phyloP scores from a whole-genome alignment of 2,888 invertebrate species.

The Mesochorus sp. region DNA sequence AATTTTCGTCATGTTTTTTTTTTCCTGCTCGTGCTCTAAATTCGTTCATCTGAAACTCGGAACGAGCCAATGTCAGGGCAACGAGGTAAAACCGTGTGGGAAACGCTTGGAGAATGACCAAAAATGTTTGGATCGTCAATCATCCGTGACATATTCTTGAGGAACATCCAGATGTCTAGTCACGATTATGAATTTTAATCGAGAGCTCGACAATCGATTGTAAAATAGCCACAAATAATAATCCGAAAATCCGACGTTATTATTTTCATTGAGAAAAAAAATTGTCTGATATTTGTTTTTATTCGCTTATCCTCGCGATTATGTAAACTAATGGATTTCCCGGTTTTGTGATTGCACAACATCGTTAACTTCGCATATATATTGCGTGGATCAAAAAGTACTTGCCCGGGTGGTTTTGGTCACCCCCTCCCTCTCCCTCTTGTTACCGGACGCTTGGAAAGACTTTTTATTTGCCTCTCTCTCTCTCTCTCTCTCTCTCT shows the following conservation, averaged over 20 bases:
- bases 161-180: slow-evolving; percentile 16
- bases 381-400: neutral
- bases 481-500: neutral
- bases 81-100: neutral
- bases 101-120: slow-evolving; percentile 52
- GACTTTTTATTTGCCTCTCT: neutral
- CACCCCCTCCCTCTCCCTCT: no score
- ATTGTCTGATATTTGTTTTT: neutral
- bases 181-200: neutral
- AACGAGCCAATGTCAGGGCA: slow-evolving; percentile 32
- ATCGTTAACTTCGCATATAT: neutral
- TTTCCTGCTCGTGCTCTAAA: neutral
- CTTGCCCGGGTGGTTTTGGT: no score
- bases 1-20: neutral
- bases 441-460: neutral
- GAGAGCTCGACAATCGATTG: neutral
- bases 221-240: no score
- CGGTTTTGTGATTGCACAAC: neutral
- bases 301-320: neutral
- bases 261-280: no score
- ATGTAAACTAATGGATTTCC: neutral
- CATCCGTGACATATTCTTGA: slow-evolving; percentile 31
- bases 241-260: no score
- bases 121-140: slow-evolving; percentile 18
- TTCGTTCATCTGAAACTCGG: neutral